A percentile compares a stretch with the other conserved stretches of the same genome.
These are phyloP conservation scores for Polyploca ridens DNA, from an alignment of 2,888 invertebrate species.

Conservation along the genomic window DNA sequence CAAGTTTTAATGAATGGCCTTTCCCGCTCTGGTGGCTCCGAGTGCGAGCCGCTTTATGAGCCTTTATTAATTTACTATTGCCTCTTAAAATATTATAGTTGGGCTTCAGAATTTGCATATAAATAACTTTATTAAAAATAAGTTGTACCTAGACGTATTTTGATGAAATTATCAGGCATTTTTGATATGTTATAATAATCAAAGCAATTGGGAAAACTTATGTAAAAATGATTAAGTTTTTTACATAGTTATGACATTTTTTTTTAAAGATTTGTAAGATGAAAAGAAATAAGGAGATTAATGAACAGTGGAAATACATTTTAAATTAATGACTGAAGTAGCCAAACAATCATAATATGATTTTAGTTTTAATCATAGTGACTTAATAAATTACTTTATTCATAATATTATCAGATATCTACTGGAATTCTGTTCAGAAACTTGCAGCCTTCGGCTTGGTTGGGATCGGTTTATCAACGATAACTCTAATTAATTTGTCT, in stretches of 20 bases:
- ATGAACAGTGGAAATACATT: no score
- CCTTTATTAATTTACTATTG: slow-evolving; percentile 13
- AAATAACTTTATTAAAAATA: background rate
- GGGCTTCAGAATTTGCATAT: slow-evolving; percentile 9
- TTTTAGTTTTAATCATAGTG: background rate
- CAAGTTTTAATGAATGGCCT: slow-evolving; percentile 76
- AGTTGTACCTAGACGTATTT: background rate
- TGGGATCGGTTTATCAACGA: slow-evolving; percentile 16
- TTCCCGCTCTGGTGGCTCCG: slow-evolving; percentile 17
- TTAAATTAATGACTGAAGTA: no score
- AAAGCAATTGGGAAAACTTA: no score
- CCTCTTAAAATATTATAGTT: slow-evolving; percentile 11
- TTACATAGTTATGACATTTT: no score
- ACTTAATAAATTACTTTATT: background rate
- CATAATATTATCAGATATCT: background rate
- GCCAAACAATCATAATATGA: background rate
- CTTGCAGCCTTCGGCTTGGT: background rate
- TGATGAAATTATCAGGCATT: background rate
- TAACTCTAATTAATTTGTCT: slow-evolving; percentile 30
- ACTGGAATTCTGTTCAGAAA: background rate
- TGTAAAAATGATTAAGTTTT: no score
- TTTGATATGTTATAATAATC: background rate
- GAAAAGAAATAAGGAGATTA: no score
- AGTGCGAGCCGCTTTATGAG: slow-evolving; percentile 3
- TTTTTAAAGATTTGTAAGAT: no score